A percentile compares a stretch with the other conserved stretches of the same genome.
phyloP scores from a whole-genome alignment of 2,888 invertebrate species.

The Cylloceria caligata region DNA sequence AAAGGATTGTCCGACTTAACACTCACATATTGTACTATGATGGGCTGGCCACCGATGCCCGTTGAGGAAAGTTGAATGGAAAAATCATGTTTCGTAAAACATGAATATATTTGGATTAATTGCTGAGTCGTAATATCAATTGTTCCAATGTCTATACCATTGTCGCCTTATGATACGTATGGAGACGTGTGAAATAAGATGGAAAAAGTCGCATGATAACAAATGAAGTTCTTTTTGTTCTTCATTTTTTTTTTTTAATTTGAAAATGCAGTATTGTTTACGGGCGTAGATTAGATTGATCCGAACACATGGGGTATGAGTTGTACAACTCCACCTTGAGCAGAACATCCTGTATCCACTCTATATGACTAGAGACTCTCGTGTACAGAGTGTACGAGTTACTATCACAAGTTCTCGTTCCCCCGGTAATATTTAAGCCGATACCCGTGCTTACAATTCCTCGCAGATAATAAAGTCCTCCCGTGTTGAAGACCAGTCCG shows the following conservation, averaged over 20 bases:
- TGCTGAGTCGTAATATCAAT: conserved; percentile 34
- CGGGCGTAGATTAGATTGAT: neutral
- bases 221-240: conserved; percentile 18
- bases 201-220: conserved; percentile 7
- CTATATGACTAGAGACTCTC: conserved; percentile 77
- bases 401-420: conserved; percentile 76
- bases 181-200: neutral
- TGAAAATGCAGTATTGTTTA: conserved; percentile 19
- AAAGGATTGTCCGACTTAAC: conserved; percentile 48
- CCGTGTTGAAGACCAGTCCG: conserved; percentile 82
- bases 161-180: neutral
- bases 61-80: neutral
- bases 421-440: conserved; percentile 70
- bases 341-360: conserved; percentile 80
- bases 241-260: conserved; percentile 24
- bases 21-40: too few relatives aligned
- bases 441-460: conserved; percentile 85
- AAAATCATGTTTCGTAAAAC: conserved; percentile 37
- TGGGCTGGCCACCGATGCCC: neutral
- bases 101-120: conserved; percentile 47
- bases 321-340: conserved; percentile 70
- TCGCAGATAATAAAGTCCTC: conserved; percentile 82
- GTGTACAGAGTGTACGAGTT: conserved; percentile 82
- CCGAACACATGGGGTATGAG: conserved; percentile 68
- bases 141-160: conserved; percentile 2